Percentiles rank a stretch among this genome's conserved stretches.
phyloP scores from a whole-genome alignment of 2,797 vertebrate species.

The Clarias laeviceps region DNA sequence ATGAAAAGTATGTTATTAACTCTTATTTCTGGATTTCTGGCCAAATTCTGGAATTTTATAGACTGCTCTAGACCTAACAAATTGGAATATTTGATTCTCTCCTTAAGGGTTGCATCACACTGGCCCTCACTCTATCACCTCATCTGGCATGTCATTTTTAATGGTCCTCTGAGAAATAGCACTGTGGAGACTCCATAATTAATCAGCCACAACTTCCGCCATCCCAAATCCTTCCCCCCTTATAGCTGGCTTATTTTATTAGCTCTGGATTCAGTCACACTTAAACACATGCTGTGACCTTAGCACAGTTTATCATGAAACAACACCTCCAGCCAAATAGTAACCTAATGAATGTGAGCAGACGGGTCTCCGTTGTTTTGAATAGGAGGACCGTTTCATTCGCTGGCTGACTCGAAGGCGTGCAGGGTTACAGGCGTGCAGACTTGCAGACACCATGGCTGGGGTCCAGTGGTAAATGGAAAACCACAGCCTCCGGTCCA shows the following conservation, averaged over 20 bases:
- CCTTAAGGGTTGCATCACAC: slow-evolving; percentile 25
- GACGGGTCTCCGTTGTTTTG: slow-evolving; percentile 47
- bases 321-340: slow-evolving; percentile 43
- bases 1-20: background rate
- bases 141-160: slow-evolving; percentile 37
- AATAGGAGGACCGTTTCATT: slow-evolving; percentile 42
- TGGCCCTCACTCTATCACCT: slow-evolving; percentile 22
- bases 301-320: slow-evolving; percentile 41
- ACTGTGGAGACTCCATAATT: slow-evolving; percentile 18
- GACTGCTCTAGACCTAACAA: slow-evolving; percentile 9
- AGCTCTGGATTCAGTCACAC: slow-evolving; percentile 38
- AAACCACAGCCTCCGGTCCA: slow-evolving; percentile 70
- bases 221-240: slow-evolving; percentile 24
- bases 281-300: slow-evolving; percentile 43
- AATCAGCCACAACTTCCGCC: slow-evolving; percentile 41
- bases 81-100: slow-evolving; percentile 21
- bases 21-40: background rate
- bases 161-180: slow-evolving; percentile 21
- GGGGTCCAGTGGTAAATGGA: slow-evolving; percentile 71
- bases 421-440: slow-evolving; percentile 60
- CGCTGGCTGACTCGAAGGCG: slow-evolving; percentile 50
- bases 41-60: background rate
- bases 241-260: slow-evolving; percentile 37
- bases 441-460: slow-evolving; percentile 66
- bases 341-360: slow-evolving; percentile 42